Percentiles rank a stretch among this genome's conserved stretches.
Evolutionary conservation across 2,888 invertebrate genomes (phyloP).

Genomic region (Elmis aenea): DNA sequence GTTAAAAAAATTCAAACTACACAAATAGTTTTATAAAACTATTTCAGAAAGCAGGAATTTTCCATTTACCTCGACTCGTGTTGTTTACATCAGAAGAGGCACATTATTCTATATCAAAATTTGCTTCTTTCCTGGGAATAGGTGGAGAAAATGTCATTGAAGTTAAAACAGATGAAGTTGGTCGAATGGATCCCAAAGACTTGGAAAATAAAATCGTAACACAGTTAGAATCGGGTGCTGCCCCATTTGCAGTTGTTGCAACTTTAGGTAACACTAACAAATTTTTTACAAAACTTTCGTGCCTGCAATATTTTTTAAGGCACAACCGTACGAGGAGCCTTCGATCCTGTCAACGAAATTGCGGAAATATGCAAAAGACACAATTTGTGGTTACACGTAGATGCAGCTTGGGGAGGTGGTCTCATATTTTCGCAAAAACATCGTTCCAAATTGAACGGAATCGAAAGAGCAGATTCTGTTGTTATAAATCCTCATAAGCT

Average conservation of each 20-base stretch:
- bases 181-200: constrained; percentile 41
- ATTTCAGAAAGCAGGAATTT: constrained; percentile 44
- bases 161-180: constrained; percentile 45
- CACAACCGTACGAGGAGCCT: constrained; percentile 55
- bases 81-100: constrained; percentile 56
- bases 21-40: no score
- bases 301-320: constrained; percentile 39
- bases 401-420: constrained; percentile 59
- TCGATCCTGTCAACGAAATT: constrained; percentile 52
- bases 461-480: constrained; percentile 55
- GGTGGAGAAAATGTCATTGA: constrained; percentile 54
- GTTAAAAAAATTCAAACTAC: no score
- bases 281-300: background rate
- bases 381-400: constrained; percentile 55
- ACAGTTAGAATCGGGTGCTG: constrained; percentile 34
- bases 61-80: constrained; percentile 43
- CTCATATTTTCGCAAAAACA: constrained; percentile 53
- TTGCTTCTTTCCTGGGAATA: constrained; percentile 54
- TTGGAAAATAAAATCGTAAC: constrained; percentile 41
- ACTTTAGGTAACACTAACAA: constrained; percentile 45
- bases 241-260: constrained; percentile 49
- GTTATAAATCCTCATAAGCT: constrained; percentile 61
- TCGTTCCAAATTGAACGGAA: constrained; percentile 48
- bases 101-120: constrained; percentile 58
- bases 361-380: constrained; percentile 50